phyloP scores from a whole-genome alignment of 2,888 invertebrate genomes.

The Onthophagus sagittarius region DNA sequence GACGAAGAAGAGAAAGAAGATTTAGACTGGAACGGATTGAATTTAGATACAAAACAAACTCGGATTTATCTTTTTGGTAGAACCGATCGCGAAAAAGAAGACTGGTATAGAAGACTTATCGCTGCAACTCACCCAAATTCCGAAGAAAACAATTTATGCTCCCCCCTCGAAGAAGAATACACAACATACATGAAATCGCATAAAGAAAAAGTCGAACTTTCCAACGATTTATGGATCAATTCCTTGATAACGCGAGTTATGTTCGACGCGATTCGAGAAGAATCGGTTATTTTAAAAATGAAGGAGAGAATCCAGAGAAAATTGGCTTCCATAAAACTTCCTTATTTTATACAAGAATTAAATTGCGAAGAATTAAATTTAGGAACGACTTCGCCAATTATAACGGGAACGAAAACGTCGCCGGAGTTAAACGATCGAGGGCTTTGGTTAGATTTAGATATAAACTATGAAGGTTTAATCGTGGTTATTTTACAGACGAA shows the following conservation, averaged over 20 bases:
- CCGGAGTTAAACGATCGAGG: slow-evolving; percentile 78
- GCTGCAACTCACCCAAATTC: slow-evolving; percentile 36
- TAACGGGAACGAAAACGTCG: slow-evolving; percentile 55
- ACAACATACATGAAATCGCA: slow-evolving; percentile 14
- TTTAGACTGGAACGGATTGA: neutral
- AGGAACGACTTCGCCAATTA: slow-evolving; percentile 56
- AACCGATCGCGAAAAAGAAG: slow-evolving; percentile 86
- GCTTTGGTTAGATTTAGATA: slow-evolving; percentile 82
- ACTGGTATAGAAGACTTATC: slow-evolving; percentile 63
- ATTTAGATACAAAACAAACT: slow-evolving; percentile 24
- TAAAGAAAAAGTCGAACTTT: neutral
- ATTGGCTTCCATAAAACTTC: slow-evolving; percentile 78
- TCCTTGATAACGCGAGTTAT: slow-evolving; percentile 72
- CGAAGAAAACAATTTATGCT: neutral
- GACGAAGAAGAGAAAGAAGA: neutral
- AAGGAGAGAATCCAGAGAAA: slow-evolving; percentile 82
- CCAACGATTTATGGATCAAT: slow-evolving; percentile 65
- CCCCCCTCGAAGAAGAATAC: slow-evolving; percentile 14
- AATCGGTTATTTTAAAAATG: slow-evolving; percentile 63
- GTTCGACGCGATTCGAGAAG: slow-evolving; percentile 78
- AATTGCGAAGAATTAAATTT: slow-evolving; percentile 67
- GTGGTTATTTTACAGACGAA: slow-evolving; percentile 84
- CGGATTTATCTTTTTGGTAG: slow-evolving; percentile 59
- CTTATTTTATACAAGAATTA: slow-evolving; percentile 84
- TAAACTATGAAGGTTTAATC: slow-evolving; percentile 74